Base-by-base conservation (phyloP, 2,797 vertebrate species). In the Eurystomus glaucurus region DNA sequence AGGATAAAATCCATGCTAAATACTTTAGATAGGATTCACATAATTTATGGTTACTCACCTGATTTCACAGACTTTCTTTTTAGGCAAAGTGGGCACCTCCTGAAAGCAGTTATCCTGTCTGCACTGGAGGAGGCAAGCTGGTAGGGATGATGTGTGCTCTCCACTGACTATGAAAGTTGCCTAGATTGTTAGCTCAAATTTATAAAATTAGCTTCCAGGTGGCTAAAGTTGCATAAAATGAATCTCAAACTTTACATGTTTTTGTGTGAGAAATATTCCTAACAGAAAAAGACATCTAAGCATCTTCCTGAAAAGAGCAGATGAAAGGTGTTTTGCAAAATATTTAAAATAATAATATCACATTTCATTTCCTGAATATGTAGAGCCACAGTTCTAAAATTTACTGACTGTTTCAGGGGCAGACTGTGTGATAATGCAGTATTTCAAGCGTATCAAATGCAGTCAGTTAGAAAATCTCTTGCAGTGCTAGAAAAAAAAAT, bases 401-500 rank as follows among this genome's bases (percentile, higher is more conserved):
- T 11, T 70, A 20, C 43, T 75, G 55, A 55, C 10, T 0, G 0
- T 70, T 91, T 80, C 69, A 89, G 74, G 52, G 80, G 33, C 43
- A 31, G 79, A 37, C 22, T 69, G 10, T 48, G 58, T 54, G 55
- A 61, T 55, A 88, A 69, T 52, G n/a, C 75, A 51, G 12, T 6
- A n/a, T 88, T 93, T 76, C 11, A 58, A 88, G 41, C 55, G 23
- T 43, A 50, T 26, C 29, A 60, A 48, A 54, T 41, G 46, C 71
- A 85, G 26, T 69, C 21, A 52, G n/a, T 57, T 65, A 70, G 76
- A 88, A 92, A 91, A 94, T 58, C 48, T 70, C 7, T 10, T 16
- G 15, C 31, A 74, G 46, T 43, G 9, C 43, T 51, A 66, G 28
- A 16, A 33, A 29, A 76, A 23, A 28, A 52, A 28, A 7, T 20